These are phyloP conservation scores for Lepidocyrtoides sp. DNA, from an alignment of 2,888 invertebrate species.

Conservation along the genomic window DNA sequence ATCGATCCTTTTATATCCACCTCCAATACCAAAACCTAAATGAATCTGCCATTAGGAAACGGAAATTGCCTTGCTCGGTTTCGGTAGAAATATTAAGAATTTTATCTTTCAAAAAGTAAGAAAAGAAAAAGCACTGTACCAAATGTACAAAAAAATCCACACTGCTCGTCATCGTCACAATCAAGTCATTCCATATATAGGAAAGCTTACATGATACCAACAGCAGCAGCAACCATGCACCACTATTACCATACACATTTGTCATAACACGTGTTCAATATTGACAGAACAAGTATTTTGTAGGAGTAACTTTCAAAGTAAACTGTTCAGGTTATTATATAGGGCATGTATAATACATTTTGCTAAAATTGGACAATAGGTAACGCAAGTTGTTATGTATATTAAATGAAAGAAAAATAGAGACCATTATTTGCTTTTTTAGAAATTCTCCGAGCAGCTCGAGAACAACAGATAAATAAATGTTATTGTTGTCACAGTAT, in stretches of 20 bases:
- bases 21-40: not conserved
- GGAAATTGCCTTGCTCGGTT: slow-evolving; percentile 1
- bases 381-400: not conserved
- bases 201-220: too few species aligned
- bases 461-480: not conserved
- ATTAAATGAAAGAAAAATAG: too few species aligned
- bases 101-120: not conserved
- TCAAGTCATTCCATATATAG: too few species aligned
- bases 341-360: not conserved
- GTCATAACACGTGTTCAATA: not conserved
- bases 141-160: too few species aligned
- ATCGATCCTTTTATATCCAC: slow-evolving; percentile 7
- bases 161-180: too few species aligned
- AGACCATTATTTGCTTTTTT: not conserved
- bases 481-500: not conserved
- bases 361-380: not conserved
- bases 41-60: too few species aligned
- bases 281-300: too few species aligned
- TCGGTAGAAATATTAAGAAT: not conserved
- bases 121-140: too few species aligned
- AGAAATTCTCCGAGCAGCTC: not conserved
- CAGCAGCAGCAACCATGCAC: not conserved
- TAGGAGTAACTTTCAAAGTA: not conserved
- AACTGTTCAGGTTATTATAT: not conserved
- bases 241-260: not conserved